These are phyloP conservation scores for Coilia nasus DNA, from an alignment of 2,797 vertebrate species.

Conservation along the genomic window DNA sequence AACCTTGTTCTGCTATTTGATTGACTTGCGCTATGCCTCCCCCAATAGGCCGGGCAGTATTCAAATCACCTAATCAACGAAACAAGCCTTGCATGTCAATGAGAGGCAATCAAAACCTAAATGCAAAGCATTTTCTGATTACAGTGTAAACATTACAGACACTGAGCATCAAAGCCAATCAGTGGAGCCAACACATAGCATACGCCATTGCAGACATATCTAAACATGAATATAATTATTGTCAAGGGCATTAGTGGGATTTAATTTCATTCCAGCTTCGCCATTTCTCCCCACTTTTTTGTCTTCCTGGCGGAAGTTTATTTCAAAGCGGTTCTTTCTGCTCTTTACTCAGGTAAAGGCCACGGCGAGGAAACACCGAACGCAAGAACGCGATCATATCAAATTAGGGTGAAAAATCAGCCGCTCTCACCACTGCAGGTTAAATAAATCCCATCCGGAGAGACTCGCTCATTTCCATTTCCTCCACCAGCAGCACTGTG, in stretches of 20 bases:
- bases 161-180: constrained; percentile 37
- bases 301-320: not conserved
- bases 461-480: constrained; percentile 45
- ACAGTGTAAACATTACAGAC: constrained; percentile 20
- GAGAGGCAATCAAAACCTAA: constrained; percentile 31
- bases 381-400: constrained; percentile 5
- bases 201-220: constrained; percentile 15
- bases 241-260: constrained; percentile 1
- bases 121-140: constrained; percentile 23
- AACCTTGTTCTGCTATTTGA: not conserved
- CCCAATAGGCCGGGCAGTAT: constrained; percentile 2
- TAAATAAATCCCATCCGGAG: constrained; percentile 50
- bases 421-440: not conserved
- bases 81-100: constrained; percentile 8
- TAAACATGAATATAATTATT: constrained; percentile 31
- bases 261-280: not conserved
- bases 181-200: constrained; percentile 9
- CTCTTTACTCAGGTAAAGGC: not conserved
- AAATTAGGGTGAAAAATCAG: constrained; percentile 17
- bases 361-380: not conserved
- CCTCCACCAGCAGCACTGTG: constrained; percentile 41
- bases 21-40: not conserved
- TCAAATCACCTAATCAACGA: constrained; percentile 12
- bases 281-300: not conserved
- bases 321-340: not conserved